These are phyloP conservation scores for Nipponia nippon DNA, from an alignment of 2,113 vertebrate species.

Conservation along the genomic window DNA sequence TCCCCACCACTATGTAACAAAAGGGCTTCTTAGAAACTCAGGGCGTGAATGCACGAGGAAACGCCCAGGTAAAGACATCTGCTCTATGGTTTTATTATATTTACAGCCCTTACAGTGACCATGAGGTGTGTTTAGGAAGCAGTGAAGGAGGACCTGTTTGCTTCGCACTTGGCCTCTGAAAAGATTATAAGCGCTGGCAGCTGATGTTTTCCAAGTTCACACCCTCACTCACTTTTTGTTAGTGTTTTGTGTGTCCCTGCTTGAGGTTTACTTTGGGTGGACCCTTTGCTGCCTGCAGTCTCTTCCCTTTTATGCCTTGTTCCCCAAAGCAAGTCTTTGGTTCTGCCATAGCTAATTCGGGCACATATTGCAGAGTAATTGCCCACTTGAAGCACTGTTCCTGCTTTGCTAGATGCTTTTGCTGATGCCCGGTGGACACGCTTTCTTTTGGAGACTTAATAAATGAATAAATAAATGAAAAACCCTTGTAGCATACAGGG, in stretches of 20 bases:
- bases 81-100: background rate
- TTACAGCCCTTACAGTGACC: background rate
- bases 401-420: background rate
- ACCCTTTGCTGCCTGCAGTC: background rate
- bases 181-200: background rate
- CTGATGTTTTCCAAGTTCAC: background rate
- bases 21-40: background rate
- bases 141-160: background rate
- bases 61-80: background rate
- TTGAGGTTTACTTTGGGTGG: background rate
- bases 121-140: background rate
- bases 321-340: background rate
- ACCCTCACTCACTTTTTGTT: background rate
- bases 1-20: background rate
- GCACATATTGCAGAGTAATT: accelerated
- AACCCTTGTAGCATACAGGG: background rate
- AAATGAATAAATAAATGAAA: background rate
- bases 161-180: background rate
- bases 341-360: background rate
- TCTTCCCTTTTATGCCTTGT: background rate
- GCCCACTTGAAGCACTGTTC: background rate
- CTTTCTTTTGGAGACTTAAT: background rate
- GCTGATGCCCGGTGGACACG: background rate
- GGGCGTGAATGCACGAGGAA: accelerated
- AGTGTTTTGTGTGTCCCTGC: background rate